These are phyloP conservation scores for Serinus canaria DNA, from an alignment of 2,113 vertebrate genomes.

Conservation along the genomic window DNA sequence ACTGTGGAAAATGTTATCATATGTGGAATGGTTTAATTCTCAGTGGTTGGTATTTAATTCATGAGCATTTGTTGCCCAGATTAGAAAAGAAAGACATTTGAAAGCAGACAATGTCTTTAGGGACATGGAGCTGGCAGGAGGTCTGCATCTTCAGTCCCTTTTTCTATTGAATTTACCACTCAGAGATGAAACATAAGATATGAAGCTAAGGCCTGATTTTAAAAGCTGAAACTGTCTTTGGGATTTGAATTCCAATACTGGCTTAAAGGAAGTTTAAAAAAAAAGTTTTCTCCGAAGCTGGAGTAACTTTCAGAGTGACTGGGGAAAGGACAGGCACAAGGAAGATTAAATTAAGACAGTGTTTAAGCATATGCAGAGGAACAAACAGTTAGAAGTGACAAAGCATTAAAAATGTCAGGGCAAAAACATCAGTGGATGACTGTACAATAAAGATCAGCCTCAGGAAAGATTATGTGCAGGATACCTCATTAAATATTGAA, in stretches of 20 bases:
- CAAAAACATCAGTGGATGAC: not conserved
- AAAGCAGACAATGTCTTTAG: not conserved
- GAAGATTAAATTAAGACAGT: not conserved
- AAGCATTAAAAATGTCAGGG: not conserved
- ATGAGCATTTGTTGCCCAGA: not conserved
- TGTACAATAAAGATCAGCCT: not conserved
- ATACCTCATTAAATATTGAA: not conserved
- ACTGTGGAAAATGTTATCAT: not conserved
- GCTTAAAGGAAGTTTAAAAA: not conserved
- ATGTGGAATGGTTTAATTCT: not conserved
- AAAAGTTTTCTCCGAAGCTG: not conserved
- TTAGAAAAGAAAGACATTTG: not conserved
- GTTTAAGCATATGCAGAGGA: not conserved
- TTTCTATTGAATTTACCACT: not conserved
- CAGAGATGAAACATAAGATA: not conserved
- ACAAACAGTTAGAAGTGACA: not conserved
- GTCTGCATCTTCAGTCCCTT: not conserved
- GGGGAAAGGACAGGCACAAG: not conserved
- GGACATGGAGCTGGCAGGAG: not conserved
- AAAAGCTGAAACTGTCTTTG: not conserved
- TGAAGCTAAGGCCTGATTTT: not conserved
- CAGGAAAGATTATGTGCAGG: not conserved
- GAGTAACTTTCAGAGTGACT: not conserved
- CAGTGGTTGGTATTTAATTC: not conserved
- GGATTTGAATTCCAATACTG: not conserved